Conservation (phyloP, 2,113 vertebrate genomes). For the Vidua macroura region DNA sequence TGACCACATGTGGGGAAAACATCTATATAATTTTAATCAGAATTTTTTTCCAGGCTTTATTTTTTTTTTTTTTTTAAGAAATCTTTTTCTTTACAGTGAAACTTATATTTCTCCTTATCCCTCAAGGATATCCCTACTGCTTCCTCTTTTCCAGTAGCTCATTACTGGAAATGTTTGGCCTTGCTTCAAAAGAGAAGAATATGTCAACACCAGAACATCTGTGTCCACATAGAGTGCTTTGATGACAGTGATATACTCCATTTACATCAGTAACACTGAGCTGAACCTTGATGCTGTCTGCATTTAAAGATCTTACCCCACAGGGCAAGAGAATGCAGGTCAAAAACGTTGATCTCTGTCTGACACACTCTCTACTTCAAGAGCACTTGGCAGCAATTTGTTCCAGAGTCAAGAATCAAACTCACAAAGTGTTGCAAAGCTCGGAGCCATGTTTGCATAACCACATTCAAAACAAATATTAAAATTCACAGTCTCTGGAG, state of each 20-base stretch:
- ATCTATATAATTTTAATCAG: not conserved
- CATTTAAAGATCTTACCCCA: conserved; percentile 61
- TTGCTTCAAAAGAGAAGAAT: conserved; percentile 53
- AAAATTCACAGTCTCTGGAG: conserved; percentile 38
- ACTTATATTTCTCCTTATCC: not conserved
- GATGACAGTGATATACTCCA: conserved; percentile 55
- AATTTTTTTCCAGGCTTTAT: not conserved
- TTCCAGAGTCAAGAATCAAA: conserved; percentile 56
- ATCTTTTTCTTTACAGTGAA: not conserved
- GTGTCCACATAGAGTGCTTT: conserved; percentile 33
- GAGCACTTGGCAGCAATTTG: conserved; percentile 57
- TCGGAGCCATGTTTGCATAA: conserved; percentile 24
- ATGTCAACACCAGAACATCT: conserved; percentile 58
- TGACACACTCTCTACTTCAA: conserved; percentile 46
- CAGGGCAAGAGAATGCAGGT: conserved; percentile 57
- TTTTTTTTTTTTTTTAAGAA: not conserved
- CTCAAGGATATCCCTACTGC: not conserved
- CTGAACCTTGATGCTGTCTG: conserved; percentile 51
- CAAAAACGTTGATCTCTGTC: conserved; percentile 50
- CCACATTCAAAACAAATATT: conserved; percentile 38
- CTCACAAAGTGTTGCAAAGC: not conserved
- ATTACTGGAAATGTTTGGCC: conserved; percentile 38
- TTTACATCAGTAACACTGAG: conserved; percentile 53
- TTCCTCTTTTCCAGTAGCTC: conserved; percentile 21
- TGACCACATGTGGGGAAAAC: not conserved